Evolutionary conservation across 2,797 vertebrate genomes (phyloP).

Genomic region (Hippopotamyrus pictus): DNA sequence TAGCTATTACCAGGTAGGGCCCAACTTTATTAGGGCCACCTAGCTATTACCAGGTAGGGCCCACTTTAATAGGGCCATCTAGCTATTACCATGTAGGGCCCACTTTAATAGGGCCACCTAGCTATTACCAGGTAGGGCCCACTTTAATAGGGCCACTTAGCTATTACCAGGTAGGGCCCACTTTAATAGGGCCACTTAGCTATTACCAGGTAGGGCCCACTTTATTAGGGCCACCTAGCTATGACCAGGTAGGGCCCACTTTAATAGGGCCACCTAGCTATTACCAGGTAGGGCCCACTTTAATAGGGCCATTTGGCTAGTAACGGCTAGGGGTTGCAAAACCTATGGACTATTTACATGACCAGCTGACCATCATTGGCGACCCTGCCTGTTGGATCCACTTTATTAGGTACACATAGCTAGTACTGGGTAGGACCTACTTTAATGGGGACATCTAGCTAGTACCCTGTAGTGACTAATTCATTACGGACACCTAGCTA

Average conservation of each 20-base stretch:
- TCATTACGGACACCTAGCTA: neutral
- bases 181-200: too few species aligned
- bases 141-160: too few species aligned
- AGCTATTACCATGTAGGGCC: neutral
- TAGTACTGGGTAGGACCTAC: neutral
- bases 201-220: too few species aligned
- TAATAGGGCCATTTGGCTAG: neutral
- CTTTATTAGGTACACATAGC: neutral
- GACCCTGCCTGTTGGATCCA: neutral
- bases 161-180: too few species aligned
- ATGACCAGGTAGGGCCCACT: too few species aligned
- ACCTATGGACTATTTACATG: neutral
- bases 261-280: too few species aligned
- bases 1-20: neutral
- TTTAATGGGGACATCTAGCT: neutral
- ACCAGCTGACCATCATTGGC: too few species aligned
- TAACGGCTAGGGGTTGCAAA: neutral
- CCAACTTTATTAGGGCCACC: neutral
- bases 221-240: too few species aligned
- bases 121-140: too few species aligned
- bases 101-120: too few species aligned
- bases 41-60: neutral
- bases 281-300: too few species aligned
- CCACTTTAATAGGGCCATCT: too few species aligned
- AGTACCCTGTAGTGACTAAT: neutral